A percentile compares a stretch with the other conserved stretches of the same genome.
Evolutionary conservation across 2,888 invertebrate genomes (phyloP).

Genomic region (Luperina nickerlii): DNA sequence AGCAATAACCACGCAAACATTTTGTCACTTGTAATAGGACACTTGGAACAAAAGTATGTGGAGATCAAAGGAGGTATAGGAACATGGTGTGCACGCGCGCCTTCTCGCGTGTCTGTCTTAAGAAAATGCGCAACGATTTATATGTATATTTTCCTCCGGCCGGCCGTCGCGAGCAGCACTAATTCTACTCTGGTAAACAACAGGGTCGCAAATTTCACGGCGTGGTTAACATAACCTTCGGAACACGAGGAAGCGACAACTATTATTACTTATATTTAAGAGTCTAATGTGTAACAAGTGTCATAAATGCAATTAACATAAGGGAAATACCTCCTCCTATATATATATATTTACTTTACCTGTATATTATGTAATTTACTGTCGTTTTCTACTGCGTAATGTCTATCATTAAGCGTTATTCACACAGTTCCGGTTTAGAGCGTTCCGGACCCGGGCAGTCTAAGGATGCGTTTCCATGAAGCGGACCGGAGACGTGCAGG

Average conservation of each 20-base stretch:
- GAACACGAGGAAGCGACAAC: slow-evolving; percentile 67
- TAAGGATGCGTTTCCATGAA: no score
- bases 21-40: slow-evolving; percentile 36
- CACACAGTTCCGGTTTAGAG: no score
- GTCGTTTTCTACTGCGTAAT: background rate
- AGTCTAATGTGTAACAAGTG: slow-evolving; percentile 10
- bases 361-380: slow-evolving; percentile 4
- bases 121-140: slow-evolving; percentile 52
- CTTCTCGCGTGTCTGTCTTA: slow-evolving; percentile 41
- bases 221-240: slow-evolving; percentile 68
- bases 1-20: slow-evolving; percentile 78
- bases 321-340: background rate
- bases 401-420: background rate
- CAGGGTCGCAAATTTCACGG: slow-evolving; percentile 77
- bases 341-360: slow-evolving; percentile 7
- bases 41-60: slow-evolving; percentile 38
- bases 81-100: slow-evolving; percentile 38
- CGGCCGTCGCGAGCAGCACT: slow-evolving; percentile 62
- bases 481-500: background rate
- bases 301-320: slow-evolving; percentile 9
- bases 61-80: slow-evolving; percentile 9
- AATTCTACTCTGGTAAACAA: slow-evolving; percentile 66
- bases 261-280: slow-evolving; percentile 48
- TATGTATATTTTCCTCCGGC: slow-evolving; percentile 57
- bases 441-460: no score